Percentiles rank a stretch among this genome's conserved stretches.
These are phyloP conservation scores for Nannospalax galili DNA, from an alignment of 2,113 vertebrate species.

Conservation along the genomic window DNA sequence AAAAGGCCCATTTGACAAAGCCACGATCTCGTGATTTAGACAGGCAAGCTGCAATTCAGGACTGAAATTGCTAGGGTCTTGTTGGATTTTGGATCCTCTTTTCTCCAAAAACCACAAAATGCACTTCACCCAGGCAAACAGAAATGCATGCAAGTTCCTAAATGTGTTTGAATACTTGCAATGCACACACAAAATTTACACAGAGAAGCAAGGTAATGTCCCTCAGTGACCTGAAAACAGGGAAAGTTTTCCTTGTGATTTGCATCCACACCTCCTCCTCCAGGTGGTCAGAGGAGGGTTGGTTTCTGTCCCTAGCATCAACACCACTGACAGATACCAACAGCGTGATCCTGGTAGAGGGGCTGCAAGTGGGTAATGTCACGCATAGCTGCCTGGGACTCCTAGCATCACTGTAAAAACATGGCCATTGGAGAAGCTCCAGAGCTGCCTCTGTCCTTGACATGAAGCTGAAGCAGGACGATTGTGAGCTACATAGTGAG, in stretches of 20 bases:
- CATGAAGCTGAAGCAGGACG: neutral
- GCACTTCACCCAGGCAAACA: neutral
- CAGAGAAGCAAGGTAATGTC: neutral
- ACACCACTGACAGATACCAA: neutral
- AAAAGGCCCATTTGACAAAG: neutral
- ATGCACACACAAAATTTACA: neutral
- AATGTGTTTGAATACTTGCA: neutral
- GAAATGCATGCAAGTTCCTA: neutral
- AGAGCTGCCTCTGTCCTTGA: neutral
- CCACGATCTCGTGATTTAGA: neutral
- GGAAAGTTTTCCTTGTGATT: neutral
- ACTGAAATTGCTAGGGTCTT: neutral
- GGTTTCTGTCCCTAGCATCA: neutral
- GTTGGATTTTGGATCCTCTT: neutral
- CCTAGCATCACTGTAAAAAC: neutral
- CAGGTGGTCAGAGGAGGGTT: neutral
- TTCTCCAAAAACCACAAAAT: neutral
- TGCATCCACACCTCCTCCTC: neutral
- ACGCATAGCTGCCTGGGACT: neutral
- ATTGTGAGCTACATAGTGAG: too few relatives aligned
- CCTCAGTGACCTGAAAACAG: neutral
- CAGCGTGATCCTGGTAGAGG: neutral
- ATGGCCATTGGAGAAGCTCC: neutral
- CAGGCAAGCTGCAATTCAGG: neutral
- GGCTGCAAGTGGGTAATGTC: neutral